Percentiles rank a stretch among this genome's conserved stretches.
These are phyloP conservation scores for Ginglymostoma cirratum DNA, from an alignment of 2,113 vertebrate genomes.

Conservation along the genomic window DNA sequence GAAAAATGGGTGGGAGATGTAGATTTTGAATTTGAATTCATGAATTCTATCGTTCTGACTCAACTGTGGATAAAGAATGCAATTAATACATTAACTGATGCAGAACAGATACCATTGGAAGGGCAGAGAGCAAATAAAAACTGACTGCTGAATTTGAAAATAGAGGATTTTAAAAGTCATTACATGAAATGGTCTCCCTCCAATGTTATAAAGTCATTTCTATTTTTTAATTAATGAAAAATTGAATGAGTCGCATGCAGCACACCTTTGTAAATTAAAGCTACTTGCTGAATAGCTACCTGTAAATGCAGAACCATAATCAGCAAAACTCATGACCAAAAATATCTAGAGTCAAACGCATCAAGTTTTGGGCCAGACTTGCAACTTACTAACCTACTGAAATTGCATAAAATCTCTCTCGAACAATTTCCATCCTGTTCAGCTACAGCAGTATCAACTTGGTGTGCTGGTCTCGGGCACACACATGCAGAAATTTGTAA, in stretches of 20 bases:
- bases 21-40: not conserved
- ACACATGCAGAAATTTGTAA: not conserved
- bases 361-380: not conserved
- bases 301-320: not conserved
- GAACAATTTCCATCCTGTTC: not conserved
- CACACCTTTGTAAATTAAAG: not conserved
- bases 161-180: not conserved
- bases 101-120: not conserved
- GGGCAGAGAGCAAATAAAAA: not conserved
- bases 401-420: not conserved
- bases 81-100: not conserved
- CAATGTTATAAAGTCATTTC: not conserved
- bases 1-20: not conserved
- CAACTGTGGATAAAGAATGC: not conserved
- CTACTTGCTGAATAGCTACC: too few species aligned
- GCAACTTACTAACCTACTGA: not conserved
- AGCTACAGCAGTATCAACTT: not conserved
- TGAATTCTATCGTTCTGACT: not conserved
- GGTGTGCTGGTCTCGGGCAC: not conserved
- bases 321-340: not conserved
- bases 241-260: not conserved
- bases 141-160: not conserved
- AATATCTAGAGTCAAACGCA: not conserved
- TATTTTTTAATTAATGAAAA: not conserved
- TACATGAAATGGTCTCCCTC: not conserved